Evolutionary conservation across 2,888 invertebrate genomes (phyloP).

Genomic region (Drosophila mimica): DNA sequence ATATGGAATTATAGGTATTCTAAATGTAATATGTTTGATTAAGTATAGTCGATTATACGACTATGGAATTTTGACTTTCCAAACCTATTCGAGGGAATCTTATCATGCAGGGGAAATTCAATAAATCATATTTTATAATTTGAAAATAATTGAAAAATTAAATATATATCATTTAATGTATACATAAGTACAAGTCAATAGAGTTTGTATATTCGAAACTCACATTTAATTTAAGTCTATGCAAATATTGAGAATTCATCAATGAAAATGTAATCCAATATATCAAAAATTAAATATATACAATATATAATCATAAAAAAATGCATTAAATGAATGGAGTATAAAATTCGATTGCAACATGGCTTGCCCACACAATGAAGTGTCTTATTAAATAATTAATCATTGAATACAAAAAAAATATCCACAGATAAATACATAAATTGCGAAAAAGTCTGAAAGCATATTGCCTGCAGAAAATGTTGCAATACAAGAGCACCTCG

Average conservation of each 20-base stretch:
- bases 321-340: no score
- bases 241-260: background rate
- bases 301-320: background rate
- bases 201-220: background rate
- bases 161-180: background rate
- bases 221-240: background rate
- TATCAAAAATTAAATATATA: background rate
- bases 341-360: background rate
- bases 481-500: conserved; percentile 1
- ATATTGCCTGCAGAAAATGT: conserved; percentile 28
- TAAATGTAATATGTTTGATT: background rate
- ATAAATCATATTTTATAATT: background rate
- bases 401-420: background rate
- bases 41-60: background rate
- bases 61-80: background rate
- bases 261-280: background rate
- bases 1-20: background rate
- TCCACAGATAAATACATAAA: conserved; percentile 22
- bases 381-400: conserved; percentile 12
- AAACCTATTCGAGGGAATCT: background rate
- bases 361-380: background rate
- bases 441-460: conserved; percentile 42
- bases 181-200: background rate
- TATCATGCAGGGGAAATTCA: background rate
- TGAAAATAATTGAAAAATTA: background rate